A percentile compares a stretch with the other conserved stretches of the same genome.
These are phyloP conservation scores for Fundulus diaphanus DNA, from an alignment of 2,797 vertebrate genomes.

Conservation along the genomic window DNA sequence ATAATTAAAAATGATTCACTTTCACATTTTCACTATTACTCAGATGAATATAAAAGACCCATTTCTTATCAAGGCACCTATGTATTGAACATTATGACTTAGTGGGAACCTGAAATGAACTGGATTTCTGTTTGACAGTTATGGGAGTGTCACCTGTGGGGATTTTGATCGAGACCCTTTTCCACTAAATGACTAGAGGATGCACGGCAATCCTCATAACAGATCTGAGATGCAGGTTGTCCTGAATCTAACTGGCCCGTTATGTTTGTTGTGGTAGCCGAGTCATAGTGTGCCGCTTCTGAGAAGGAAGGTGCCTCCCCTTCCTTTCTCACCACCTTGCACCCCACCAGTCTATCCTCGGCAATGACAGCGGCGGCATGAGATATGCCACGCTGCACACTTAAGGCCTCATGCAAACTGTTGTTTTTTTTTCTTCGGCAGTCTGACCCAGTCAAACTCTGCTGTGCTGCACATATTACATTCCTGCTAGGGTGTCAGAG, in stretches of 20 bases:
- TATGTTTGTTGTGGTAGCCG: slow-evolving; percentile 47
- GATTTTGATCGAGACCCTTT: slow-evolving; percentile 61
- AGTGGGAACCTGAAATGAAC: slow-evolving; percentile 47
- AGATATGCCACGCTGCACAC: background rate
- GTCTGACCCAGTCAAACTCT: slow-evolving; percentile 7
- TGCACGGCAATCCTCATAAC: slow-evolving; percentile 25
- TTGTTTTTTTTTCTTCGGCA: background rate
- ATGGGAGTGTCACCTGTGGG: slow-evolving; percentile 59
- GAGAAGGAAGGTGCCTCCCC: slow-evolving; percentile 67
- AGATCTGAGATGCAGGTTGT: slow-evolving; percentile 20
- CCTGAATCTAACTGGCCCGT: slow-evolving; percentile 6
- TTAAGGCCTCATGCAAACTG: background rate
- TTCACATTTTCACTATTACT: slow-evolving; percentile 18
- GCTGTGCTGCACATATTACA: background rate
- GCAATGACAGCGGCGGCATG: background rate
- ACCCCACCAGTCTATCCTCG: background rate
- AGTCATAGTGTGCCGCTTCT: slow-evolving; percentile 55
- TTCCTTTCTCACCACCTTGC: slow-evolving; percentile 19
- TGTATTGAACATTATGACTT: slow-evolving; percentile 51
- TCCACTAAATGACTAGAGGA: slow-evolving; percentile 66
- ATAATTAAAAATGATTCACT: background rate
- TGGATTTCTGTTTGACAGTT: slow-evolving; percentile 60
- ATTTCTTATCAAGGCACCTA: slow-evolving; percentile 44
- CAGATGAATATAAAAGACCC: background rate
- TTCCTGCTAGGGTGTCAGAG: slow-evolving; percentile 28